Conservation (phyloP, 2,888 invertebrate genomes). For the Athalia rosae region DNA sequence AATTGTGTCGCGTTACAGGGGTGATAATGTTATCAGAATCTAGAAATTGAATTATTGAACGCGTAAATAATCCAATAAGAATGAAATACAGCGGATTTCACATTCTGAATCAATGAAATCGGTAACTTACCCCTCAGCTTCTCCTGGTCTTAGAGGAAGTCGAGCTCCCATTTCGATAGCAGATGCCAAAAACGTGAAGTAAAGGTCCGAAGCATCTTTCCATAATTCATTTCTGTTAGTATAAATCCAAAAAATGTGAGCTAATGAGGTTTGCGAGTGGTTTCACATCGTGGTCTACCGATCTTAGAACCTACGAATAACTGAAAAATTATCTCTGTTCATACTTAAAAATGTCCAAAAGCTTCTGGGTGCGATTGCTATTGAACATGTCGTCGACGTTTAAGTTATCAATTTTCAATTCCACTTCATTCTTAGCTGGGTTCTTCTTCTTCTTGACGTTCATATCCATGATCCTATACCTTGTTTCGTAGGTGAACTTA, state of each 20-base stretch:
- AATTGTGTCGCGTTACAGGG: neutral
- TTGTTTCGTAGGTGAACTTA: slow-evolving; percentile 85
- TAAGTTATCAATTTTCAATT: slow-evolving; percentile 91
- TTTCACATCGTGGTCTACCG: no score
- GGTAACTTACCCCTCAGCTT: slow-evolving; percentile 86
- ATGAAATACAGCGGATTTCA: neutral
- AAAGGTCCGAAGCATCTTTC: slow-evolving; percentile 83
- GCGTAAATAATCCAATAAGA: no score
- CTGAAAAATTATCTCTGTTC: neutral
- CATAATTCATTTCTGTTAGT: slow-evolving; percentile 80
- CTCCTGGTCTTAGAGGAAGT: slow-evolving; percentile 86
- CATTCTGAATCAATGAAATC: neutral
- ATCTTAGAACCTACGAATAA: no score
- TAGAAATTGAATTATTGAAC: no score
- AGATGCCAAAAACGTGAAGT: slow-evolving; percentile 89
- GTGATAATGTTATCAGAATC: neutral
- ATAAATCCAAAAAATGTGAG: no score
- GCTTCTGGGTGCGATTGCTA: slow-evolving; percentile 80
- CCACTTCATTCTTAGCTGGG: slow-evolving; percentile 84
- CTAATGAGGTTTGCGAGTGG: no score
- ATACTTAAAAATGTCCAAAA: slow-evolving; percentile 84
- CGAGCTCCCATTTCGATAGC: slow-evolving; percentile 90
- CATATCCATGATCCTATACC: slow-evolving; percentile 79
- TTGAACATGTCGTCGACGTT: slow-evolving; percentile 92
- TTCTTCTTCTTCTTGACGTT: slow-evolving; percentile 80